A percentile compares a stretch with the other conserved stretches of the same genome.
Conservation (phyloP, 2,113 vertebrate genomes). For the Albula goreensis region DNA sequence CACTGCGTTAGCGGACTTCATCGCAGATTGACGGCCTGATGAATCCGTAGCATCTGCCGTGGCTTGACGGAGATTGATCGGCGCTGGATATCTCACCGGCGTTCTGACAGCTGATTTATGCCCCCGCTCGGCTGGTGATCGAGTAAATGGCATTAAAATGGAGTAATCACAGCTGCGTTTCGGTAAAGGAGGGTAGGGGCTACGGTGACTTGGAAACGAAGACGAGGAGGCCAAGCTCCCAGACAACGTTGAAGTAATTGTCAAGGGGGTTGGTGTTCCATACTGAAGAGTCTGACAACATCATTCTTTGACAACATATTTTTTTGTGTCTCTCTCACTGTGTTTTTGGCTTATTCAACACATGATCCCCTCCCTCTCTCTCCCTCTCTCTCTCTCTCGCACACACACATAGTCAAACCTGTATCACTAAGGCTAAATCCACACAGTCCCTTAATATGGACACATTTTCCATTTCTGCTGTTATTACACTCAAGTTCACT, state of each 20-base stretch:
- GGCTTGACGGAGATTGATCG: constrained; percentile 46
- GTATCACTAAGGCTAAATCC: constrained; percentile 61
- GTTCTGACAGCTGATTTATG: constrained; percentile 46
- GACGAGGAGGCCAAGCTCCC: neutral
- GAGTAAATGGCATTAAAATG: constrained; percentile 41
- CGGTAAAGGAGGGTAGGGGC: neutral
- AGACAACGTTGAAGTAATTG: neutral
- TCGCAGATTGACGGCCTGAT: constrained; percentile 3
- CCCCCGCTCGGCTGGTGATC: constrained; percentile 27
- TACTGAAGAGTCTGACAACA: too few relatives aligned
- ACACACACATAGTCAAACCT: constrained; percentile 56
- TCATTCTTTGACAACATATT: too few relatives aligned
- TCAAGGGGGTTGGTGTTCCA: neutral
- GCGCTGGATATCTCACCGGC: constrained; percentile 33
- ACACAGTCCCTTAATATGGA: constrained; percentile 60
- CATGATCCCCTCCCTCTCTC: constrained; percentile 16
- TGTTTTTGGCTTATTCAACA: neutral
- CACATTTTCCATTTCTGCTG: too few relatives aligned
- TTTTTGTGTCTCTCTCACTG: too few relatives aligned
- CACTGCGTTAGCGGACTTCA: neutral
- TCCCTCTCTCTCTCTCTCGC: constrained; percentile 3
- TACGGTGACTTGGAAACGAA: neutral
- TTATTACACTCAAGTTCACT: too few relatives aligned
- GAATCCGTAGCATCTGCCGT: constrained; percentile 35
- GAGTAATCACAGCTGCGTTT: constrained; percentile 17